Base-by-base conservation (phyloP, 2,888 invertebrate species). In the Formica aserva region DNA sequence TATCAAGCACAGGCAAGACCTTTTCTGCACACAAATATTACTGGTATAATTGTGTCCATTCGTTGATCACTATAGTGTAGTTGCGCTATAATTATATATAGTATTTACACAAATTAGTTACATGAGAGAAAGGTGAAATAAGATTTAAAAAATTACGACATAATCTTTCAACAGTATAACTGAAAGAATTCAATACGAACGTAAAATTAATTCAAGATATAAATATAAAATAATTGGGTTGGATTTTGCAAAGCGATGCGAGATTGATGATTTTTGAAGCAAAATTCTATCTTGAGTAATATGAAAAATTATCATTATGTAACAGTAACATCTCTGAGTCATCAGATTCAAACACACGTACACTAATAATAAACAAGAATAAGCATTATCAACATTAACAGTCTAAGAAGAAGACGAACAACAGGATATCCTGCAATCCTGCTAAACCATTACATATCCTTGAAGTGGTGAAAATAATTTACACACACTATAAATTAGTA, bases 31-130 rank as follows among this genome's bases (percentile, higher is more conserved):
- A 88, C 77, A 87, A 91, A 90, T 75, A 88, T 86, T 89, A 90
- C 91, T 91, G 45, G 93, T 93, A 94, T 93, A 93, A 94, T 94
- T 93, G 93, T 93, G 94, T 94, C 94, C 93, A 91, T 92, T 88
- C 91, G 84, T 83, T 89, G 85, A 55, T 82, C 83, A 86, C 86
- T 88, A 89, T 48, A 29, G 32, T 81, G 71, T 71, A 22, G 74
- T 75, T 78, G 66, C 29, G 78, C 32, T 75, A 81, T 63, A 15
- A 78, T 77, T 77, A 80, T 55, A 41, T 45, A 80, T 32, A 75
- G 6, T n/a, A 74, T 1, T 63, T 32, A n/a, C 29, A 62, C 13
- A 81, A 48, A 77, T 65, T 35, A 32, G 5, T 78, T 29, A 48
- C 18, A n/a, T 13, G 57, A n/a, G 38, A 26, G 4, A n/a, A 15